Conservation (phyloP, 2,113 vertebrate genomes). For the Ophthalmolycus amberensis region DNA sequence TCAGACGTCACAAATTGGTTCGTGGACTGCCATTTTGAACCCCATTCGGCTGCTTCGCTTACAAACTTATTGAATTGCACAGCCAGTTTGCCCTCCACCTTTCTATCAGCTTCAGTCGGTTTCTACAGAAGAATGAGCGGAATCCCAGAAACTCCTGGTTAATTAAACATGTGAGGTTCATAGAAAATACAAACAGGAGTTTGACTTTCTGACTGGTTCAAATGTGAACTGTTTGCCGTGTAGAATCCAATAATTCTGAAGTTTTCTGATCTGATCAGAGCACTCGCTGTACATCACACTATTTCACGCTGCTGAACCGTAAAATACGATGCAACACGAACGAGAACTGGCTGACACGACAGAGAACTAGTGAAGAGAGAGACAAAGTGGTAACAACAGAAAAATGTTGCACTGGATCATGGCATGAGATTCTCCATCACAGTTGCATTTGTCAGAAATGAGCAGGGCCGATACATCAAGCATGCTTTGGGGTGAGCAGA, state of each 20-base stretch:
- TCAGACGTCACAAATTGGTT: too few relatives aligned
- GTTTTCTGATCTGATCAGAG: constrained; percentile 28
- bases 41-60: background rate
- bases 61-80: background rate
- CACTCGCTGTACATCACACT: constrained; percentile 20
- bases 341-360: constrained; percentile 15
- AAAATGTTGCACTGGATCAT: background rate
- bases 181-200: background rate
- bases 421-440: constrained; percentile 21
- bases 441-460: constrained; percentile 34
- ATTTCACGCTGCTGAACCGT: constrained; percentile 36
- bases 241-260: constrained; percentile 19
- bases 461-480: constrained; percentile 36
- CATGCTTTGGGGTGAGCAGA: constrained; percentile 9
- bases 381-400: constrained; percentile 29
- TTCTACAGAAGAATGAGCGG: background rate
- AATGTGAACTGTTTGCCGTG: constrained; percentile 1
- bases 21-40: too few relatives aligned
- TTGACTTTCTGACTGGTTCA: background rate
- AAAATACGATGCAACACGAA: constrained; percentile 41
- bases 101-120: background rate
- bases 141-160: background rate
- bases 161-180: background rate
- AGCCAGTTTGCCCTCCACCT: background rate
- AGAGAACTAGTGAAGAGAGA: constrained; percentile 26